phyloP scores from a whole-genome alignment of 30 jellyfish, hydroid and myxozoan genomes.

The Chironex yamaguchii region DNA sequence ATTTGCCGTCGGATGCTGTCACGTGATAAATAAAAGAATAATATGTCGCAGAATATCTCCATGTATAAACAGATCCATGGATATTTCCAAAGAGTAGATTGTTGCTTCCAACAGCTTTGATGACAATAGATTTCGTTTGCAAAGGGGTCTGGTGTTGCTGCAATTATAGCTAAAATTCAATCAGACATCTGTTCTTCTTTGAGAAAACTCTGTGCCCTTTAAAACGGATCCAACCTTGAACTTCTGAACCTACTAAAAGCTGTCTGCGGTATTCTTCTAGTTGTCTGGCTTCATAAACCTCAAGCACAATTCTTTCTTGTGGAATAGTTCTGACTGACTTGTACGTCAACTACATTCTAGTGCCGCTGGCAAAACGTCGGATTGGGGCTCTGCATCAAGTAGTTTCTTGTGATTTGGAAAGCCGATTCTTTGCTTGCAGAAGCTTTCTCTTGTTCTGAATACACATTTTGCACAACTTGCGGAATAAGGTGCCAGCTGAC shows the following conservation, averaged over 20 bases:
- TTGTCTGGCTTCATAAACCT: conserved; percentile 54
- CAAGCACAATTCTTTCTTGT: conserved; percentile 9
- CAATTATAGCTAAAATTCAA: conserved; percentile 35
- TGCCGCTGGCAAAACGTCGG: background rate
- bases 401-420: background rate
- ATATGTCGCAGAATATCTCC: conserved; percentile 37
- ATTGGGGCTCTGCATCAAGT: background rate
- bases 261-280: conserved; percentile 44
- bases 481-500: conserved; percentile 11
- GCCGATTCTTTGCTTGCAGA: conserved; percentile 12
- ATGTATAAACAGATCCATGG: conserved; percentile 8
- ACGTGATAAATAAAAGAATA: background rate
- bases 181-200: conserved; percentile 46
- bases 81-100: conserved; percentile 21
- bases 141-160: conserved; percentile 50
- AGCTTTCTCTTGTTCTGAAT: background rate
- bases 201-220: conserved; percentile 35
- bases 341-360: background rate
- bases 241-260: conserved; percentile 29
- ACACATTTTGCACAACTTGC: background rate
- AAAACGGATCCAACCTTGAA: conserved; percentile 5
- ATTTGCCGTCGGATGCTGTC: conserved; percentile 13
- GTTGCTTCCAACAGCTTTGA: conserved; percentile 34
- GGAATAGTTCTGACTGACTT: background rate
- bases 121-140: conserved; percentile 20